Evolutionary conservation across 1,140 invertebrate genomes (phyloP).

Genomic region (Nilaparvata lugens): DNA sequence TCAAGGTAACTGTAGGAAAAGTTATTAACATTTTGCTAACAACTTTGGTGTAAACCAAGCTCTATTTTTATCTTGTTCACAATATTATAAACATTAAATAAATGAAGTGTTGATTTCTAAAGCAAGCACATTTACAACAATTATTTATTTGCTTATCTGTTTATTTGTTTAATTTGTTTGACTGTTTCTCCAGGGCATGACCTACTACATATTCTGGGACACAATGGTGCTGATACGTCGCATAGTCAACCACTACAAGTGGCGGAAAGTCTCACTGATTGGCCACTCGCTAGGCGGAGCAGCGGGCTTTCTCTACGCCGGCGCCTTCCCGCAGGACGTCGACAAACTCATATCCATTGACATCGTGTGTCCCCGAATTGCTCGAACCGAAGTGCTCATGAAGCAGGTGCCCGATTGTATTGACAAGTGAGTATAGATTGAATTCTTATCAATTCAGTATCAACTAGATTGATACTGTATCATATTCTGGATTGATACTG

Average conservation of each 20-base stretch:
- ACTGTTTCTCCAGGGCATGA: conserved; percentile 42
- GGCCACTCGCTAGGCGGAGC: conserved; percentile 76
- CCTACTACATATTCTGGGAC: conserved; percentile 74
- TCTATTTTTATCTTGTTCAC: too few species aligned
- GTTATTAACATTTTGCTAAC: too few species aligned
- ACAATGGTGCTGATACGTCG: conserved; percentile 55
- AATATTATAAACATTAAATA: too few species aligned
- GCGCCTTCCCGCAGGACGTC: conserved; percentile 62
- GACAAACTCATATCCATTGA: conserved; percentile 56
- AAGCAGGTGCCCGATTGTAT: conserved; percentile 3
- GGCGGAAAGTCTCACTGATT: conserved; percentile 66
- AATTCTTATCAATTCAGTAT: too few species aligned
- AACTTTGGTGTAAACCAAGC: too few species aligned
- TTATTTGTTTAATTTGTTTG: neutral
- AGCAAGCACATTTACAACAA: too few species aligned
- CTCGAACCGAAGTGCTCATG: neutral
- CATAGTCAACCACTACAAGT: conserved; percentile 66
- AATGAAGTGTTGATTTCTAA: too few species aligned
- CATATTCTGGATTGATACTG: too few species aligned
- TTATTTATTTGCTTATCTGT: too few species aligned
- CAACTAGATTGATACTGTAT: too few species aligned
- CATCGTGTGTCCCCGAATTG: conserved; percentile 25
- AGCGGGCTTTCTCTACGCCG: conserved; percentile 69
- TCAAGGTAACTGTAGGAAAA: too few species aligned
- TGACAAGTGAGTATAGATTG: conserved; percentile 6